Evolutionary conservation across 2,113 vertebrate genomes (phyloP).

Genomic region (Salvator merianae): DNA sequence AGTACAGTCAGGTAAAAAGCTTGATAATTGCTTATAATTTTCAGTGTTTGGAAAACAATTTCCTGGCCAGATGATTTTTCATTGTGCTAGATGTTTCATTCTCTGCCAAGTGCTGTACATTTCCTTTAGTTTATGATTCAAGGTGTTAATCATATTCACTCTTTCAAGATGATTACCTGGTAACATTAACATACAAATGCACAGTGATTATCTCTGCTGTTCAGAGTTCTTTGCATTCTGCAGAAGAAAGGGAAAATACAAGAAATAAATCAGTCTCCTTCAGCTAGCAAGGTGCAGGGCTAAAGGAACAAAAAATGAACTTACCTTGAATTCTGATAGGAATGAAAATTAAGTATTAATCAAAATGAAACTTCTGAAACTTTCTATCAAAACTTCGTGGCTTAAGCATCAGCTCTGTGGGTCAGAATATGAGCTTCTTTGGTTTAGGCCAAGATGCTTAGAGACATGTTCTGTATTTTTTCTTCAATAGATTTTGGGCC

Average conservation of each 20-base stretch:
- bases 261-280: slow-evolving; percentile 60
- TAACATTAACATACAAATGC: slow-evolving; percentile 71
- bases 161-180: slow-evolving; percentile 63
- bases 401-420: background rate
- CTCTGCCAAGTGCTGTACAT: slow-evolving; percentile 49
- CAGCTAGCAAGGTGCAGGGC: slow-evolving; percentile 22
- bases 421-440: background rate
- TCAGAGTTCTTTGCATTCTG: slow-evolving; percentile 48
- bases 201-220: slow-evolving; percentile 52
- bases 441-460: background rate
- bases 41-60: slow-evolving; percentile 72
- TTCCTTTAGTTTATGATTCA: slow-evolving; percentile 63
- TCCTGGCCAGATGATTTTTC: slow-evolving; percentile 67
- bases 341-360: slow-evolving; percentile 66
- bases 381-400: slow-evolving; percentile 30
- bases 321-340: slow-evolving; percentile 34
- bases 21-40: slow-evolving; percentile 73
- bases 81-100: slow-evolving; percentile 55
- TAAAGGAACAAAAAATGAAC: slow-evolving; percentile 43
- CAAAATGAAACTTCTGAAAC: slow-evolving; percentile 51
- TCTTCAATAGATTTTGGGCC: background rate
- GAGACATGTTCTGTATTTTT: background rate
- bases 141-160: slow-evolving; percentile 62
- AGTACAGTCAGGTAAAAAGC: slow-evolving; percentile 60
- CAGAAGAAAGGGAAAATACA: slow-evolving; percentile 54